phyloP scores from a whole-genome alignment of 2,113 vertebrate genomes.

The Lycocorax pyrrhopterus region DNA sequence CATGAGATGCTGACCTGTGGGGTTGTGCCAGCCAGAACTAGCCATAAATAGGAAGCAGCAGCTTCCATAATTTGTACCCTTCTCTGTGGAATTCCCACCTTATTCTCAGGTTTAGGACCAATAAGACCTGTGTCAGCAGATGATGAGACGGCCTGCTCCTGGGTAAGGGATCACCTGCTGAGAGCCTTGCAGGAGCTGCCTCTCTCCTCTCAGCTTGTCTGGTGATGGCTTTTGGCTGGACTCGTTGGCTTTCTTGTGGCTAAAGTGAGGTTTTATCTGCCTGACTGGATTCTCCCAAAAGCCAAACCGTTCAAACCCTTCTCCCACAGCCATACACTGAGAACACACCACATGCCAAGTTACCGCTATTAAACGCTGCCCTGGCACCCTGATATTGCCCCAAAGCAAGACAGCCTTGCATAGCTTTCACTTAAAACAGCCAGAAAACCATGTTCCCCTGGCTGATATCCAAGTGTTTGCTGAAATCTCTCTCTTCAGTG shows the following conservation, averaged over 20 bases:
- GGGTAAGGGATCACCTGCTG: neutral
- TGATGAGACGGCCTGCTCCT: neutral
- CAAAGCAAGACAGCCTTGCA: neutral
- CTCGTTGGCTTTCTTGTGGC: neutral
- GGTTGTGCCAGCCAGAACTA: neutral
- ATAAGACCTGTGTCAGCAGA: neutral
- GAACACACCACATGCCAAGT: neutral
- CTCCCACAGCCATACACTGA: neutral
- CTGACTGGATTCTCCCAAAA: neutral
- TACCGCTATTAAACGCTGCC: neutral
- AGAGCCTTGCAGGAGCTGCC: neutral
- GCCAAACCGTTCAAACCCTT: neutral
- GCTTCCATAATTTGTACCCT: neutral
- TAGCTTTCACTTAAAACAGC: neutral
- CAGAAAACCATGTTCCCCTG: neutral
- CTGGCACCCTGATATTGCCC: neutral
- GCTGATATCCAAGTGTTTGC: neutral
- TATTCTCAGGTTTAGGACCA: neutral
- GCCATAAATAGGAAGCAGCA: neutral
- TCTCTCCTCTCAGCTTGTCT: neutral
- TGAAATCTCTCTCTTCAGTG: neutral
- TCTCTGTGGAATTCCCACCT: neutral
- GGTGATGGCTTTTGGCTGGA: neutral
- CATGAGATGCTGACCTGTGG: neutral
- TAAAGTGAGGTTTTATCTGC: neutral